Evolutionary conservation across 2,113 vertebrate species (phyloP).

Genomic region (Gymnocephalus cernua): DNA sequence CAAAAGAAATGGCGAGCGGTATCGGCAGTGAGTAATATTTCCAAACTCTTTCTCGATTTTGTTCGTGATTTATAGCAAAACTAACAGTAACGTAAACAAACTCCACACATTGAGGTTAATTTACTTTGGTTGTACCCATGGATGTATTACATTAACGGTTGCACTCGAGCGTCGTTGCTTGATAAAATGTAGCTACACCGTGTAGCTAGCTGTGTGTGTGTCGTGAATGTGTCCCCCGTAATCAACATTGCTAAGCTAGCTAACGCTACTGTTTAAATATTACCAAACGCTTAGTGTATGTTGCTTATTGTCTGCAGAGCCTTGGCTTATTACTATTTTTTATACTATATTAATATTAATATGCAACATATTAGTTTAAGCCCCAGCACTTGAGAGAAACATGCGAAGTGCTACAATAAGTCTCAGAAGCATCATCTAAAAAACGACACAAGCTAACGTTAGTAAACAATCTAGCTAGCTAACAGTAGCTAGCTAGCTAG

Average conservation of each 20-base stretch:
- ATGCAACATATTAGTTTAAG: too few relatives aligned
- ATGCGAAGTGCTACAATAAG: background rate
- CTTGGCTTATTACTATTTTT: rapidly evolving
- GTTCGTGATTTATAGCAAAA: background rate
- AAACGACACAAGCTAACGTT: background rate
- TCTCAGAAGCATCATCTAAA: background rate
- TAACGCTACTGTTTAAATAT: constrained; percentile 26
- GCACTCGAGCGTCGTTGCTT: too few relatives aligned
- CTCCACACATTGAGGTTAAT: rapidly evolving
- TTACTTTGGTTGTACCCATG: rapidly evolving
- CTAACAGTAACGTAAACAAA: too few relatives aligned
- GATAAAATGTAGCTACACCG: constrained; percentile 9
- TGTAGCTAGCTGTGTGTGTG: constrained; percentile 57
- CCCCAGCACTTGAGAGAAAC: too few relatives aligned
- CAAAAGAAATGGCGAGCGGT: constrained; percentile 84
- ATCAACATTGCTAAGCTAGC: constrained; percentile 66
- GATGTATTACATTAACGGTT: too few relatives aligned
- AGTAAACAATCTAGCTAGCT: background rate
- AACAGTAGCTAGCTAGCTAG: background rate
- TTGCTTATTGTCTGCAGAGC: background rate
- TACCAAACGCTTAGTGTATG: background rate
- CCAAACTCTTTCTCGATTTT: background rate
- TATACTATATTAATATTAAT: too few relatives aligned
- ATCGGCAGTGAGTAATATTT: constrained; percentile 83
- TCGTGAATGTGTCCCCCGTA: constrained; percentile 71